A percentile compares a stretch with the other conserved stretches of the same genome.
Conservation (phyloP, 2,888 invertebrate genomes). For the Ephialtes manifestator region DNA sequence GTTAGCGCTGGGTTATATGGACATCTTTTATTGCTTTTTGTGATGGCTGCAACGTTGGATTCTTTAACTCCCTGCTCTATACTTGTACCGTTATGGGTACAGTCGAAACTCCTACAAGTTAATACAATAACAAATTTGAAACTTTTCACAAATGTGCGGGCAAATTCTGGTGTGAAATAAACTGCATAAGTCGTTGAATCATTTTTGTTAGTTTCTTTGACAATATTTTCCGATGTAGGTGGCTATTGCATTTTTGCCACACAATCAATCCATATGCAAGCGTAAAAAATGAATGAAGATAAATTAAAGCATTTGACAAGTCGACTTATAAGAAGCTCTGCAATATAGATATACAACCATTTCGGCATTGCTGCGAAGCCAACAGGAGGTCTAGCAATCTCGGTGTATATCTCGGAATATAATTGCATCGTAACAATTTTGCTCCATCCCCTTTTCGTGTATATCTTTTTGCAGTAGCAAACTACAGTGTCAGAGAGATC, state of each 20-base stretch:
- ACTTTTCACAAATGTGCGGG: no score
- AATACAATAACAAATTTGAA: neutral
- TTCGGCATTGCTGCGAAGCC: neutral
- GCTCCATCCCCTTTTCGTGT: slow-evolving; percentile 13
- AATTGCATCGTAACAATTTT: slow-evolving; percentile 52
- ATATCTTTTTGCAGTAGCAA: slow-evolving; percentile 39
- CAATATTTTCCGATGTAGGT: neutral
- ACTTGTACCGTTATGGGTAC: neutral
- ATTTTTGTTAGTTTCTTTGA: neutral
- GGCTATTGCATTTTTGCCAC: neutral
- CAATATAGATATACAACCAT: neutral
- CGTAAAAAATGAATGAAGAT: neutral
- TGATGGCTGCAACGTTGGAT: neutral
- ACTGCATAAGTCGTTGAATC: no score
- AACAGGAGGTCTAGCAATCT: slow-evolving; percentile 21
- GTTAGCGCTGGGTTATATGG: neutral
- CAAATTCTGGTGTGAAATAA: no score
- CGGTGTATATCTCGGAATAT: slow-evolving; percentile 14
- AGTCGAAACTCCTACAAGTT: neutral
- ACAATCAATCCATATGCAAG: neutral
- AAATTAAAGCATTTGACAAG: neutral
- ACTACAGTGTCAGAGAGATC: neutral
- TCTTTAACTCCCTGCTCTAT: neutral
- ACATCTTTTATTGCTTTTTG: neutral
- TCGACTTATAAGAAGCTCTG: neutral